Conservation (phyloP, 2,888 invertebrate genomes). For the Laspeyria flexula region DNA sequence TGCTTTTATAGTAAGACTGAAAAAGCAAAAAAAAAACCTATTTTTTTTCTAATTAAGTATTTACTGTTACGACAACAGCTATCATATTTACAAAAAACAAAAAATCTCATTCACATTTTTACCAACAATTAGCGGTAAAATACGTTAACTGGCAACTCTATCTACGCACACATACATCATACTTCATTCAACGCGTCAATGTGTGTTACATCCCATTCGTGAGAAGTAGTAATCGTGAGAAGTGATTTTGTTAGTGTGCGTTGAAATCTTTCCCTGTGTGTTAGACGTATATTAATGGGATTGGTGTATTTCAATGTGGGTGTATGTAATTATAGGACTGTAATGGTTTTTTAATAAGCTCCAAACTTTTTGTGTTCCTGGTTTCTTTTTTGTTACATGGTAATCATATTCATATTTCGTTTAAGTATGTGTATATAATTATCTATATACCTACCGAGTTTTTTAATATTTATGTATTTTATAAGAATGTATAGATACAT, state of each 20-base stretch:
- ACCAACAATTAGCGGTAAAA: constrained; percentile 36
- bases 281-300: constrained; percentile 79
- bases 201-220: constrained; percentile 57
- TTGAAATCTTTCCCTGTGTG: constrained; percentile 54
- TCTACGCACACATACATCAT: constrained; percentile 46
- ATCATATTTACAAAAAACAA: background rate
- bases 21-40: no score
- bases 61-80: background rate
- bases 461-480: no score
- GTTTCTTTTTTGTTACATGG: constrained; percentile 35
- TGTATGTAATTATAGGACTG: constrained; percentile 79
- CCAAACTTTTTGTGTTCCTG: constrained; percentile 55
- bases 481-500: no score
- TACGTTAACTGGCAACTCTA: constrained; percentile 60
- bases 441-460: no score
- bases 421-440: constrained; percentile 8
- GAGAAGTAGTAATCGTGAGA: constrained; percentile 47
- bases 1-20: no score
- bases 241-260: constrained; percentile 31
- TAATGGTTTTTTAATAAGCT: constrained; percentile 84
- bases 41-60: background rate
- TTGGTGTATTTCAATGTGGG: constrained; percentile 74
- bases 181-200: constrained; percentile 35
- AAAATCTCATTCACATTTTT: constrained; percentile 12
- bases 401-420: constrained; percentile 52